phyloP scores from a whole-genome alignment of 2,888 invertebrate genomes.

The Trypoxylon attenuatum region DNA sequence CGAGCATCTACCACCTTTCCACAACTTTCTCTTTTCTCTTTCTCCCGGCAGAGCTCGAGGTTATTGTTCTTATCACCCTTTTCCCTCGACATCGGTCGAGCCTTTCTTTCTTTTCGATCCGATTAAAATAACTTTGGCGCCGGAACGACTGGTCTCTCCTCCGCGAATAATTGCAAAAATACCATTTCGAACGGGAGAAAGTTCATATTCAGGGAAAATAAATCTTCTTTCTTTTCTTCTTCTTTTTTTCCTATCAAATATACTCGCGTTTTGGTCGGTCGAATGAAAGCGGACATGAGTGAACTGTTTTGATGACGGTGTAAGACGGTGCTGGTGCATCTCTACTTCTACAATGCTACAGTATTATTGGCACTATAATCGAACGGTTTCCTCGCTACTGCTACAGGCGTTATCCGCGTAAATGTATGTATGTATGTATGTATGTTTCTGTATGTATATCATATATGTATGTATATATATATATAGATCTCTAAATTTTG shows the following conservation, averaged over 20 bases:
- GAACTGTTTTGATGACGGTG: neutral
- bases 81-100: slow-evolving; percentile 3
- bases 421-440: too few relatives aligned
- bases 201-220: neutral
- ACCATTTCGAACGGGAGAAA: slow-evolving; percentile 11
- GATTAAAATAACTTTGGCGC: slow-evolving; percentile 6
- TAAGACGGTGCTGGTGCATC: neutral
- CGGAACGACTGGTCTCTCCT: slow-evolving; percentile 11
- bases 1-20: slow-evolving; percentile 49
- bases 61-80: slow-evolving; percentile 33
- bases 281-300: neutral
- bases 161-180: slow-evolving; percentile 40
- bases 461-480: too few relatives aligned
- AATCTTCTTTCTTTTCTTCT: too few relatives aligned
- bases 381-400: too few relatives aligned
- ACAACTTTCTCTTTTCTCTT: neutral
- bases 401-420: too few relatives aligned
- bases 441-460: too few relatives aligned
- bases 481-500: neutral
- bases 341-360: too few relatives aligned
- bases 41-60: slow-evolving; percentile 32
- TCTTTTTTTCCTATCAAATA: too few relatives aligned
- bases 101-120: neutral
- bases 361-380: too few relatives aligned
- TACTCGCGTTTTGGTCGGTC: neutral